Base-by-base conservation (phyloP, 2,113 vertebrate genomes). In the Lagopus leucura region DNA sequence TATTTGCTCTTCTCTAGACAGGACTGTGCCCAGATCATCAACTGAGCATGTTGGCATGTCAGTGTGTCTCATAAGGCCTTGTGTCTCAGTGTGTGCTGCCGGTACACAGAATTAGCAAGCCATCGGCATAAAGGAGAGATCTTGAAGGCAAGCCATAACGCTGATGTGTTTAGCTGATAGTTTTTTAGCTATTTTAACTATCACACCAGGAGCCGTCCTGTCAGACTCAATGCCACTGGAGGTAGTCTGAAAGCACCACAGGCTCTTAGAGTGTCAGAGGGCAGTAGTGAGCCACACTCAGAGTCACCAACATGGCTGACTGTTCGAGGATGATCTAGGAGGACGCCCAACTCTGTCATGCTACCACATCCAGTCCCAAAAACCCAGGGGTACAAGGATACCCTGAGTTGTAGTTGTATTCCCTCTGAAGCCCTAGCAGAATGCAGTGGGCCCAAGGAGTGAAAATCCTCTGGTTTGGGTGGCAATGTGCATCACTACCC, bases 201-300 rank as follows among this genome's bases (percentile, higher is more conserved):
- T 90, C 86, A 89, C 95, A 76, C 84, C 86, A 43, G 14, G 42
- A 28, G 15, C 47, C 84, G 40, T 30, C 55, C 58, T 93, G 89
- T 88, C 92, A 93, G 67, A 47, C 86, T 74, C 55, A 45, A 64
- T 96, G 80, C 75, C 55, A 16, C 42, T 80, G 38, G 34, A 60
- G 55, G 42, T 24, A 74, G 45, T 22, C 63, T 90, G 80, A 93
- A 81, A 69, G 32, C 0, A 7, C 50, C 82, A 54, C 64, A 42
- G 60, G 67, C 75, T 82, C 55, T 87, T 12, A 54, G 19, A 34
- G 50, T 1, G 0, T 20, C 0, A 1, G 55, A 82, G 58, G 48
- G 40, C 48, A 78, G 61, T 25, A 83, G 21, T 43, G 64, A 63
- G 11, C 12, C 24, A 38, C 10, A 9, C 36, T 64, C 5, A 27